Evolutionary conservation across 2,113 vertebrate genomes (phyloP).

Genomic region (Pagrus major): DNA sequence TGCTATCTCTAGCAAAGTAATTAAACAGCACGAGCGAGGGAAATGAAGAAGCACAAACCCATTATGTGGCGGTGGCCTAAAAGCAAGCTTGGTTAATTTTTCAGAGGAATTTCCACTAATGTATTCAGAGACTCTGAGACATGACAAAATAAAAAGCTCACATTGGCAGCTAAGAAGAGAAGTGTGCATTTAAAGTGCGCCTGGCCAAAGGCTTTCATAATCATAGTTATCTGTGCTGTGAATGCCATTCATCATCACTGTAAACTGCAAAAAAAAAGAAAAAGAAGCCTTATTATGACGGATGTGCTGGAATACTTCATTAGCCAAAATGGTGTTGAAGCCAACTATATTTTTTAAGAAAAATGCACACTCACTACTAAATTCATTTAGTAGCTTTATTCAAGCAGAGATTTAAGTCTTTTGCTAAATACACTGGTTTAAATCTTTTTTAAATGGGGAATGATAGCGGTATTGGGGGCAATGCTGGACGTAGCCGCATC

Average conservation of each 20-base stretch:
- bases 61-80: constrained; percentile 76
- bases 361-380: constrained; percentile 3
- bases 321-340: constrained; percentile 6
- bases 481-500: background rate
- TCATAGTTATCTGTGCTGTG: constrained; percentile 46
- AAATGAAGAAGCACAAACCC: constrained; percentile 64
- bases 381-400: constrained; percentile 1
- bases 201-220: constrained; percentile 57
- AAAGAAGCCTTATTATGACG: background rate
- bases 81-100: constrained; percentile 79
- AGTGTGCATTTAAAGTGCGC: constrained; percentile 52
- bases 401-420: background rate
- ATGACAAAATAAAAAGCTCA: constrained; percentile 72
- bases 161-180: constrained; percentile 59
- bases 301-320: constrained; percentile 24
- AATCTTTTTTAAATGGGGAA: background rate
- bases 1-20: constrained; percentile 65
- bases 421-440: background rate
- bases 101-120: constrained; percentile 73
- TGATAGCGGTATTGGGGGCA: background rate
- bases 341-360: constrained; percentile 5
- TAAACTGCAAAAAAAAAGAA: constrained; percentile 21
- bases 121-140: constrained; percentile 71
- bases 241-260: constrained; percentile 43
- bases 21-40: constrained; percentile 65